Percentiles rank a stretch among this genome's conserved stretches.
Conservation (phyloP, 2,888 invertebrate species). For the Automeris io region DNA sequence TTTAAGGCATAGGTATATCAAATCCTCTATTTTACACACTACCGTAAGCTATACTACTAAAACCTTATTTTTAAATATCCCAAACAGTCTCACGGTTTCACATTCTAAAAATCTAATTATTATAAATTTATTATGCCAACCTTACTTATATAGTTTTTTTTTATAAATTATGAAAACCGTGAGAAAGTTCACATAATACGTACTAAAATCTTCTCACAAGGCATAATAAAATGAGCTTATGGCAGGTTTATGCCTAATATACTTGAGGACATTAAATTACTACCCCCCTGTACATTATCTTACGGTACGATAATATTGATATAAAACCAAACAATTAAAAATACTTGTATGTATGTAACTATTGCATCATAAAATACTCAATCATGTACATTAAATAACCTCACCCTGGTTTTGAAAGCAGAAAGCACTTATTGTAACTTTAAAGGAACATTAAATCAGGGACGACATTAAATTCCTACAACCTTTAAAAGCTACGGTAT, state of each 20-base stretch:
- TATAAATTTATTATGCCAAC: no score
- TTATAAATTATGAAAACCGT: constrained; percentile 13
- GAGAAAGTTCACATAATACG: constrained; percentile 23
- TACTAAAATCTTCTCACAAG: constrained; percentile 46
- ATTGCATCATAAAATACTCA: constrained; percentile 26
- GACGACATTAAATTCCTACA: neutral
- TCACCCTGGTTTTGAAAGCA: constrained; percentile 6
- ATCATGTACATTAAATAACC: constrained; percentile 5
- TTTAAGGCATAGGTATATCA: constrained; percentile 65
- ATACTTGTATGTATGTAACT: constrained; percentile 53
- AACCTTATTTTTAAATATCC: constrained; percentile 36
- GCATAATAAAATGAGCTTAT: constrained; percentile 63
- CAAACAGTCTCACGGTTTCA: constrained; percentile 8
- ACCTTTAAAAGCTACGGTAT: neutral
- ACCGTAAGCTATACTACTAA: constrained; percentile 57
- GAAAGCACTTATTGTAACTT: constrained; percentile 1
- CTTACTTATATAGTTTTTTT: neutral
- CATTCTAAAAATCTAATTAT: no score
- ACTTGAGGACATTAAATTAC: constrained; percentile 40
- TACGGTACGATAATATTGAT: constrained; percentile 31
- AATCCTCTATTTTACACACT: constrained; percentile 43
- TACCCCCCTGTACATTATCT: constrained; percentile 35
- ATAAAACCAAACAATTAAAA: constrained; percentile 37
- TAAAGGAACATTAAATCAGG: constrained; percentile 4
- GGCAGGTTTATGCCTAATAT: constrained; percentile 53